These are phyloP conservation scores for Pemphigus obesinymphae DNA, from an alignment of 1,140 invertebrate genomes.

Conservation along the genomic window DNA sequence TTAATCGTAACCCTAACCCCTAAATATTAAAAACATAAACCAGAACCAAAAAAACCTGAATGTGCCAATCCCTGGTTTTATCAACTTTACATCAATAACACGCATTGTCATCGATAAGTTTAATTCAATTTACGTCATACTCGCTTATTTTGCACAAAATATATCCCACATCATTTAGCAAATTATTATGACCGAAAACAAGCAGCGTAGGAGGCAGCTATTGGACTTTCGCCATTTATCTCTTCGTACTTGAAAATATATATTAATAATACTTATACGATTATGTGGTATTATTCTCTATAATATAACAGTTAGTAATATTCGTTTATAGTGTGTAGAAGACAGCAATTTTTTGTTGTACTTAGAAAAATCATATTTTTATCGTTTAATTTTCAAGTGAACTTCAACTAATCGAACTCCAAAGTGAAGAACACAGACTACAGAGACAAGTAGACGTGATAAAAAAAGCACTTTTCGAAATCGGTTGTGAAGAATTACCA, in stretches of 20 bases:
- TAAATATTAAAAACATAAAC: too few relatives aligned
- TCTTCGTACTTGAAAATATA: slow-evolving; percentile 31
- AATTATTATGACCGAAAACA: background rate
- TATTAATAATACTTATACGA: slow-evolving; percentile 1
- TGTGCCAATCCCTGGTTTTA: too few relatives aligned
- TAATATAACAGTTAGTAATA: too few relatives aligned
- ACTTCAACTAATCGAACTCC: slow-evolving; percentile 58
- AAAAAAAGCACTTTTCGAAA: slow-evolving; percentile 71
- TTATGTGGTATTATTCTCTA: too few relatives aligned
- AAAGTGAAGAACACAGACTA: slow-evolving; percentile 75
- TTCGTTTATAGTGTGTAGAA: too few relatives aligned
- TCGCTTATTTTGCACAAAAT: too few relatives aligned
- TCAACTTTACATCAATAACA: background rate
- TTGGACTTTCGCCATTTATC: slow-evolving; percentile 6
- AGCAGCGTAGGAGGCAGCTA: background rate
- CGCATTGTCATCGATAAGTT: background rate
- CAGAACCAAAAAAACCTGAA: too few relatives aligned
- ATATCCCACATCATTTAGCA: background rate
- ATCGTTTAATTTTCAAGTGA: slow-evolving; percentile 44
- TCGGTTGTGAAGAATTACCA: slow-evolving; percentile 79
- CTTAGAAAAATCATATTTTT: background rate
- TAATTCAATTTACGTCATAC: too few relatives aligned
- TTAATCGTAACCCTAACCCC: too few relatives aligned
- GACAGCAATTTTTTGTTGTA: too few relatives aligned
- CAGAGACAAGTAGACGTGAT: slow-evolving; percentile 75